These are phyloP conservation scores for Mycetomoellerius zeteki DNA, from an alignment of 1,140 invertebrate genomes.

Conservation along the genomic window DNA sequence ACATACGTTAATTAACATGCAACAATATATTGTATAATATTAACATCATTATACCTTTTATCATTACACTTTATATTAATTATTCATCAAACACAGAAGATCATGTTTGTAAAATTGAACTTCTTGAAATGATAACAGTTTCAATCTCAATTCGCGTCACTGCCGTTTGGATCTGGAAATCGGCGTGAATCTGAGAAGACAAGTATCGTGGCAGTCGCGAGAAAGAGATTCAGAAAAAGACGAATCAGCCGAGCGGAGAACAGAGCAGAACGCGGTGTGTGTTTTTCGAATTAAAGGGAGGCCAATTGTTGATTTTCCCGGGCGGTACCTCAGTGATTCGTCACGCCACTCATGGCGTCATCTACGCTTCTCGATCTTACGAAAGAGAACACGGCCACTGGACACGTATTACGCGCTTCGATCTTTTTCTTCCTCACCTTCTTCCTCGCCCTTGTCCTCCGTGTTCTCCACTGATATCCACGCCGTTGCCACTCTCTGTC, in stretches of 20 bases:
- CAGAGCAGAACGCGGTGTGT: conserved; percentile 55
- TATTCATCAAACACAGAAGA: neutral
- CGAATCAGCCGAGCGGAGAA: conserved; percentile 27
- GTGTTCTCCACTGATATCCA: conserved; percentile 2
- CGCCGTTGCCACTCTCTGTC: conserved; percentile 33
- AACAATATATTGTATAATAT: neutral
- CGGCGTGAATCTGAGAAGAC: neutral
- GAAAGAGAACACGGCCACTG: conserved; percentile 55
- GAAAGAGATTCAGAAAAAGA: conserved; percentile 19
- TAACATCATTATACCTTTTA: neutral
- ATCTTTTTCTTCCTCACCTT: conserved; percentile 60
- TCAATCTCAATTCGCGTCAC: neutral
- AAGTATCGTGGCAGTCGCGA: conserved; percentile 31
- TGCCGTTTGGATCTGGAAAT: neutral
- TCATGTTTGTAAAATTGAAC: neutral
- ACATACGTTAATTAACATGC: neutral
- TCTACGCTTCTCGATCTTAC: conserved; percentile 62
- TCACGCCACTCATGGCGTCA: conserved; percentile 70
- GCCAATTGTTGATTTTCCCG: conserved; percentile 77
- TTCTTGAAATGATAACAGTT: neutral
- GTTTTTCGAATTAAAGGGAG: conserved; percentile 75
- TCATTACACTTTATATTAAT: neutral
- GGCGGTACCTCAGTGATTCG: conserved; percentile 73
- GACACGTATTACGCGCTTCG: conserved; percentile 53
- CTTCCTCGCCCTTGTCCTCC: conserved; percentile 41